phyloP scores from a whole-genome alignment of 2,113 vertebrate genomes.

The Lepisosteus osseus region DNA sequence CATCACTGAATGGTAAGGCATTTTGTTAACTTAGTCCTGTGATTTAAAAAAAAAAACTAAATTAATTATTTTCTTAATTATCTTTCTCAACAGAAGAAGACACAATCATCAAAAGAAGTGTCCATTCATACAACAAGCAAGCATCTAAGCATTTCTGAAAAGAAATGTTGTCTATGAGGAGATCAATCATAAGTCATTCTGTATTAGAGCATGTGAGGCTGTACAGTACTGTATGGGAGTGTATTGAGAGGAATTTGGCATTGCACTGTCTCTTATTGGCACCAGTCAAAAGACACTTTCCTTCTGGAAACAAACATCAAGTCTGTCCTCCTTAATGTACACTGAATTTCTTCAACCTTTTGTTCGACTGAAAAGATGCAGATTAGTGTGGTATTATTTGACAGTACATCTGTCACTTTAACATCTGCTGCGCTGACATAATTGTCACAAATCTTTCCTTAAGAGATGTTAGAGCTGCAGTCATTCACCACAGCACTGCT shows the following conservation, averaged over 20 bases:
- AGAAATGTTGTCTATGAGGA: too few relatives aligned
- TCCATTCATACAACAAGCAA: too few relatives aligned
- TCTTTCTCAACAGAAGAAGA: too few relatives aligned
- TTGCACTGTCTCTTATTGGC: neutral
- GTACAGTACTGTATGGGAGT: neutral
- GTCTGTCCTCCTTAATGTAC: neutral
- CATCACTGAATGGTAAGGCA: too few relatives aligned
- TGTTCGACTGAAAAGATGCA: neutral
- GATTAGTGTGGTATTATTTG: conserved; percentile 6
- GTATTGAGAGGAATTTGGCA: neutral
- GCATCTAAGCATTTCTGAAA: too few relatives aligned
- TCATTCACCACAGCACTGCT: conserved; percentile 5
- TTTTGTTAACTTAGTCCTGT: too few relatives aligned
- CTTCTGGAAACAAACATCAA: neutral
- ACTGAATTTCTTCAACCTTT: neutral
- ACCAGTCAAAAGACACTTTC: neutral
- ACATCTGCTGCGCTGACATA: conserved; percentile 7
- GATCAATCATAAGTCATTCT: too few relatives aligned
- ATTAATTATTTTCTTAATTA: too few relatives aligned
- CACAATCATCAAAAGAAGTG: too few relatives aligned
- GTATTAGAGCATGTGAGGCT: too few relatives aligned
- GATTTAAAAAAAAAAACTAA: too few relatives aligned
- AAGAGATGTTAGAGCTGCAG: neutral
- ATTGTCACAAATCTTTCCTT: conserved; percentile 10
- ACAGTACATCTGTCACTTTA: neutral